Percentiles rank a stretch among this genome's conserved stretches.
Conservation (phyloP, 1,140 invertebrate species). For the Charaxes varanes region DNA sequence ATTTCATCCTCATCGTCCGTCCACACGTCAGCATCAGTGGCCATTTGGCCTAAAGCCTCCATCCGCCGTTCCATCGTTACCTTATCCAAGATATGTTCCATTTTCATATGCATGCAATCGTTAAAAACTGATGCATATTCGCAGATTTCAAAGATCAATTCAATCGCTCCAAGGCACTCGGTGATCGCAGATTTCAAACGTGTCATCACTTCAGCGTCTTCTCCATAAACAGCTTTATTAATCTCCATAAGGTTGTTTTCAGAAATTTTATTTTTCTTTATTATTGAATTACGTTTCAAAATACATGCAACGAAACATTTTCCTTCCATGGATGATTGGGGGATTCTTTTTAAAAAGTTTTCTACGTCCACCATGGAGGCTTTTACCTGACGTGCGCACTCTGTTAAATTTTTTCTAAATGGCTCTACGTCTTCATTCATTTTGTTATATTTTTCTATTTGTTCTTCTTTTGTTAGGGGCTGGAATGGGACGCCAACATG, state of each 20-base stretch:
- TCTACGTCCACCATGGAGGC: constrained; percentile 56
- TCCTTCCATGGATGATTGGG: constrained; percentile 48
- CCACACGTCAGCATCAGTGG: constrained; percentile 44
- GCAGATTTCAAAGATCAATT: constrained; percentile 57
- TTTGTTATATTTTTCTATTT: constrained; percentile 45
- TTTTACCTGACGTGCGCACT: constrained; percentile 59
- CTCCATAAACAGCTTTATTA: constrained; percentile 50
- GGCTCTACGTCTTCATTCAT: constrained; percentile 57
- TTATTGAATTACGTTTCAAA: constrained; percentile 52
- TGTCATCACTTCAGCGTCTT: constrained; percentile 51
- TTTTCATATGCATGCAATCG: constrained; percentile 67
- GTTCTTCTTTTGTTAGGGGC: constrained; percentile 49
- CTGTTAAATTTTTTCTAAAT: constrained; percentile 55
- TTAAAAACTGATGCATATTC: constrained; percentile 63
- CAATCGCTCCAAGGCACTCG: constrained; percentile 40
- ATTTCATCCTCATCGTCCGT: constrained; percentile 57
- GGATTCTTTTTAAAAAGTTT: constrained; percentile 55
- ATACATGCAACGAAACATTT: constrained; percentile 68
- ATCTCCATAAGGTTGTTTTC: constrained; percentile 42
- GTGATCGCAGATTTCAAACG: constrained; percentile 41
- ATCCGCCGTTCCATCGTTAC: constrained; percentile 58
- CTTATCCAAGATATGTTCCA: constrained; percentile 61
- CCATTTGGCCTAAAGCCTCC: constrained; percentile 59
- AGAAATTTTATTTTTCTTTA: constrained; percentile 54
- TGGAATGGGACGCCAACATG: constrained; percentile 36